Conservation (phyloP, 2,113 vertebrate species). For the Cyanistes caeruleus region DNA sequence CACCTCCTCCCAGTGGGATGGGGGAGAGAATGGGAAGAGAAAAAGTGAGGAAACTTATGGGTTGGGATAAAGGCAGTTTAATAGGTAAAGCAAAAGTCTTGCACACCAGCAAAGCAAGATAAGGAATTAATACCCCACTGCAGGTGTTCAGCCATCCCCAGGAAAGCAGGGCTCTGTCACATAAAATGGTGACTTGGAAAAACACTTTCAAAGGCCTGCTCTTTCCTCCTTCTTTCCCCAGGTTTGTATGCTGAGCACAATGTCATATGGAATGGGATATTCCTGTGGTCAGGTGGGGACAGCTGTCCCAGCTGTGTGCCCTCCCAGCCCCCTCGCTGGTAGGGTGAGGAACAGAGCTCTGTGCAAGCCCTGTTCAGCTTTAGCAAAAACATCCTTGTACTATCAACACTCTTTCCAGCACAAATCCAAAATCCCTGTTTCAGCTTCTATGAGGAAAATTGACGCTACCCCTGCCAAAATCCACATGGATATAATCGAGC, state of each 20-base stretch:
- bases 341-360: neutral
- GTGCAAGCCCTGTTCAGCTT: neutral
- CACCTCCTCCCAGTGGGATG: neutral
- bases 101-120: neutral
- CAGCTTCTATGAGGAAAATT: neutral
- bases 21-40: neutral
- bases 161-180: neutral
- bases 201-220: neutral
- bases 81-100: neutral
- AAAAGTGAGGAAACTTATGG: neutral
- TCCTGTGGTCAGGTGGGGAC: neutral
- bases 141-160: neutral
- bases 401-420: neutral
- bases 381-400: neutral
- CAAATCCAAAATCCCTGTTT: neutral
- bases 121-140: neutral
- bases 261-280: neutral
- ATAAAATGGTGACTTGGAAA: neutral
- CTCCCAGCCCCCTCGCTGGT: rapidly evolving
- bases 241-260: neutral
- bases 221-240: neutral
- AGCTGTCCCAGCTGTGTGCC: neutral
- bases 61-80: neutral
- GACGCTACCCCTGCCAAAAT: neutral
- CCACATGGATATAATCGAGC: neutral